Base-by-base conservation (phyloP, 1,140 invertebrate genomes). In the Proales similis region DNA sequence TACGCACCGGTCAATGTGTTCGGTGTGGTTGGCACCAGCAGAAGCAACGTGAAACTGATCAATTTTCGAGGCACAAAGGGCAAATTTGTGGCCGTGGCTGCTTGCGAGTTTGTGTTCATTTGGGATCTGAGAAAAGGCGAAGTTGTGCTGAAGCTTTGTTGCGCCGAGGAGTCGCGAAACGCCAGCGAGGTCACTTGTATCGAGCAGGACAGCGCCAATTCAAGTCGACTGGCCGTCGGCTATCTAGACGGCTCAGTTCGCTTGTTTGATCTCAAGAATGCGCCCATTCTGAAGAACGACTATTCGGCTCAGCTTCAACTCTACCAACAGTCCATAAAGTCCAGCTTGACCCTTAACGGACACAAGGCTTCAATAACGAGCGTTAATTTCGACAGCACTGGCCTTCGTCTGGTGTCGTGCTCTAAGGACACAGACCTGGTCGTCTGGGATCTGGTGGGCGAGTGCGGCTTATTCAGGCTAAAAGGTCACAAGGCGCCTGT, bases 111-210 rank as follows among this genome's bases (percentile, higher is more conserved):
- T 80, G 84, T 95, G 48, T 82, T 86, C 68, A 81, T 97, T 65
- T 97, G 90, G 90, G 92, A 98, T 78, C 79, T 93, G 66, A 80
- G 86, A 66, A 83, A 89, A 30, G 83, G 85, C 45, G 85, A 93
- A 78, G 88, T 89, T 77, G 88, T 93, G 77, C 64, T 26, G 26
- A 61, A 45, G 26, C 17, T 32, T n/a, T n/a, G n/a, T n/a, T 39
- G 30, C 9, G 6, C 12, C 12, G 7, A 38, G 9, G 14, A 32
- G 14, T 17, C 9, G 4, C 32, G 38, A 12, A 63, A 47, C 9
- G 24, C 26, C n/a, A 36, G 7, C 47, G 29, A 65, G 14, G 29
- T 45, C 27, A 48, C 20, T 62, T 67, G 24, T 42, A 46, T 36
- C 11, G 47, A 57, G 11, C 49, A 67, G 33, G 26, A 63, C 12